Evolutionary conservation across 2,888 invertebrate genomes (phyloP).

Genomic region (Campoplex nolae): DNA sequence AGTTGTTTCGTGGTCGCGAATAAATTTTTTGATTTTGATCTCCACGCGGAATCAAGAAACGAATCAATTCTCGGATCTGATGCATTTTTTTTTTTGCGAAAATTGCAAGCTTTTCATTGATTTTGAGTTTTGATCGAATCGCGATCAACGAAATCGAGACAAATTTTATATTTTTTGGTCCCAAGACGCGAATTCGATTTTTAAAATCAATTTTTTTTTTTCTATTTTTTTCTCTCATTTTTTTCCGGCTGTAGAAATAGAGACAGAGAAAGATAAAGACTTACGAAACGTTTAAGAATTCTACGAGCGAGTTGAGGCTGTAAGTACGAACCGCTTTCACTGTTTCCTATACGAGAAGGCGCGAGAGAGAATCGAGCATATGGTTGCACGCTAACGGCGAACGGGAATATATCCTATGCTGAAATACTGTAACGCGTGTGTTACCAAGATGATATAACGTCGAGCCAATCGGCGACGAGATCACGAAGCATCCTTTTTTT

Average conservation of each 20-base stretch:
- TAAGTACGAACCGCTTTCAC: conserved; percentile 78
- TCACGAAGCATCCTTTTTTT: conserved; percentile 29
- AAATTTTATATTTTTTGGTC: neutral
- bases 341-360: conserved; percentile 66
- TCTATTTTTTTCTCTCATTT: too few relatives aligned
- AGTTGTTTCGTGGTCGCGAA: neutral
- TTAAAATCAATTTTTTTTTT: neutral
- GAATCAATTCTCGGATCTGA: neutral
- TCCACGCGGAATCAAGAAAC: neutral
- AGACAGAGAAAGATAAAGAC: conserved; percentile 36
- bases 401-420: conserved; percentile 40
- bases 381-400: conserved; percentile 73
- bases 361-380: conserved; percentile 71
- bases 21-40: neutral
- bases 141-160: neutral
- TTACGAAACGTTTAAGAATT: conserved; percentile 76
- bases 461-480: conserved; percentile 57
- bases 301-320: conserved; percentile 55
- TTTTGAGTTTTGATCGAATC: neutral
- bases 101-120: neutral
- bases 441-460: conserved; percentile 76
- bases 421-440: conserved; percentile 21
- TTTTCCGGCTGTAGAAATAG: neutral
- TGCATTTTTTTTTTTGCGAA: neutral
- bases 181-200: conserved; percentile 10